Evolutionary conservation across 2,797 vertebrate genomes (phyloP), one percentile per base, ranked within the genome.

Genomic region (Vireo griseus): DNA sequence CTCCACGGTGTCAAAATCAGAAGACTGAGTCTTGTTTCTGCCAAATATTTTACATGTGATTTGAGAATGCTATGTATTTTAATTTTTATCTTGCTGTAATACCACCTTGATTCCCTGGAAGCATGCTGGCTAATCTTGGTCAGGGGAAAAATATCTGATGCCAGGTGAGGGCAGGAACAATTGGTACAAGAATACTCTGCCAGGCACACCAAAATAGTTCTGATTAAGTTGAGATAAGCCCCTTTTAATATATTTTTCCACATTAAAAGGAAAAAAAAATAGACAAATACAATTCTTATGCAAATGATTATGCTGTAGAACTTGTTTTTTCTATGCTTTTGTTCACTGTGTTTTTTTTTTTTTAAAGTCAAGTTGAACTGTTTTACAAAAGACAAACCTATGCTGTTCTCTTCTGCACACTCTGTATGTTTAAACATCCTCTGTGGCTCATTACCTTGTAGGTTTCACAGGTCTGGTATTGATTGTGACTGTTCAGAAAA

Each of bases 1-100:
- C 25, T 94, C n/a, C 2, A 6, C 22, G 87, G 80, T 71, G 71
- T 77, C 75, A 92, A 85, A 95, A 93, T 89, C 52, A 79, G 94
- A 86, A 73, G 48, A 40, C 48, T 22, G 19, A 75, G 42, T 50
- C 20, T 76, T 87, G 20, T 78, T 95, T 85, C 86, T 95, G 74
- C 77, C 65, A 68, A n/a, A 73, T 85, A 74, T 42, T 93, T 93
- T 85, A 24, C 8, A 9, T 44, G 35, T 65, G 63, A 73, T 74
- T 87, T 91, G 35, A 51, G 16, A 67, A 67, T 54, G 35, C 26
- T 50, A 11, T 71, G 39, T 85, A 24, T 85, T 85, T 94, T 50
- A 71, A 52, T 21, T 86, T 90, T 90, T 88, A 29, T 91, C 71
- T 76, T 92, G n/a, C 55, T 87, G n/a, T 51, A 82, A 59, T 84